Evolutionary conservation across 1,140 invertebrate species (phyloP), one percentile per base, ranked within the genome.

Genomic region (Melipona quadrifasciata): DNA sequence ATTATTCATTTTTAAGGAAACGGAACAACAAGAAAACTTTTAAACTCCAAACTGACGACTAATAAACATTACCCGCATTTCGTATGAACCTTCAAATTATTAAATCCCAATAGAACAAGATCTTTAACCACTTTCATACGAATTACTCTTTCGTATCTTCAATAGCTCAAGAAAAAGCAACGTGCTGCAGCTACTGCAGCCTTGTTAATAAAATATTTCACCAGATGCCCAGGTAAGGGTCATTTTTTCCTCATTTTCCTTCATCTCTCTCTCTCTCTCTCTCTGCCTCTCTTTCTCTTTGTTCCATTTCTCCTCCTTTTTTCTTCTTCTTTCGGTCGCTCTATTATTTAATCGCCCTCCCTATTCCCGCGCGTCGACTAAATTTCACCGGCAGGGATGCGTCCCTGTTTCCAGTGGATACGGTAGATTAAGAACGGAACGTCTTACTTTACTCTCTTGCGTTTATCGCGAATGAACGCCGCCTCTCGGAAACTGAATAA

Each of bases 161-260:
- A 47, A 47, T 47, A 10, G 8, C 8, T 47, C 6, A 47, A 11
- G 39, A 47, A 47, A 47, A 8, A 47, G 8, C 39, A 47, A 47
- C 21, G 64, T 39, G 27, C 21, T 27, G 57, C 57, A 80, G 65
- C 76, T 73, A 53, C 68, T 39, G 58, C 58, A 65, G 58, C 12
- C 51, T 73, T 27, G 68, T 84, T 84, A 84, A 84, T 80, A 80
- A 84, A 80, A 84, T 84, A 84, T 84, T 73, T 72, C 77, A 27
- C 58, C 68, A 31, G 53, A 31, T 47, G 55, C 31, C 11, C 51
- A 19, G 31, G 31, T 31, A 55, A 77, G 19, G n/a, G 27, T 31
- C n/a, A 21, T 78, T 65, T 65, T 39, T 78, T 74, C 27, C 74
- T 55, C 51, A 34, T 64, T 77, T 77, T 55, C 58, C n/a, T 61